These are phyloP conservation scores for Nyctibius grandis DNA, from an alignment of 2,797 vertebrate species.

Conservation along the genomic window DNA sequence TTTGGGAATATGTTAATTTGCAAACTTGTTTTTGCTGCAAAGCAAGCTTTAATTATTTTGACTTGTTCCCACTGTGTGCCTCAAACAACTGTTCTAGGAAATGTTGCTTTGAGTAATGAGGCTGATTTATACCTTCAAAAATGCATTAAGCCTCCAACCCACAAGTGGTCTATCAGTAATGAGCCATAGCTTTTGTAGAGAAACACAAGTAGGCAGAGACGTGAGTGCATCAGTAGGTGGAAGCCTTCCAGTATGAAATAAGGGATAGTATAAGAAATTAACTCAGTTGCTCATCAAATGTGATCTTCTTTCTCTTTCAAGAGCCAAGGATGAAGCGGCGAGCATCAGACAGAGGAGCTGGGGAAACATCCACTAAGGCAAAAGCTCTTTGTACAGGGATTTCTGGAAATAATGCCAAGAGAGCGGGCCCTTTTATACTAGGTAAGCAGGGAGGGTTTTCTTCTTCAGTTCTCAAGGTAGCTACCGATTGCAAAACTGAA, in stretches of 20 bases:
- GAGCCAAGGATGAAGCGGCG: slow-evolving; percentile 96
- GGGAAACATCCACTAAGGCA: slow-evolving; percentile 90
- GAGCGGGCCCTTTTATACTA: slow-evolving; percentile 95
- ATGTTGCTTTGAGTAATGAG: background rate
- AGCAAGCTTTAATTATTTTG: slow-evolving; percentile 33
- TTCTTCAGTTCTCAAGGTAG: background rate
- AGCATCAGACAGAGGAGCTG: slow-evolving; percentile 91
- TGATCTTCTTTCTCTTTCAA: slow-evolving; percentile 54
- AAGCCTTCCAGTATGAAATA: background rate
- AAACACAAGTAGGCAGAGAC: slow-evolving; percentile 27
- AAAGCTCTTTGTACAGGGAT: slow-evolving; percentile 93
- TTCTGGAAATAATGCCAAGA: slow-evolving; percentile 93
- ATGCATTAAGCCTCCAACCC: background rate
- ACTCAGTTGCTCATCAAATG: background rate
- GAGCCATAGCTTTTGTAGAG: background rate
- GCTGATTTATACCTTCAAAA: background rate
- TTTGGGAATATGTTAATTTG: background rate
- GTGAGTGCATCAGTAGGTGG: background rate
- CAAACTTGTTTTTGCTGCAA: slow-evolving; percentile 27
- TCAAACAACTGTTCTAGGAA: background rate
- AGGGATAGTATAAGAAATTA: background rate
- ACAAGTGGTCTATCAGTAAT: background rate
- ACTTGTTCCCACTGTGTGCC: background rate
- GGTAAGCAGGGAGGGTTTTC: slow-evolving; percentile 74
- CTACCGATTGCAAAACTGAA: background rate